Conservation (phyloP, 37 sponge, comb jelly and placozoan genomes). For the Mnemiopsis leidyi region DNA sequence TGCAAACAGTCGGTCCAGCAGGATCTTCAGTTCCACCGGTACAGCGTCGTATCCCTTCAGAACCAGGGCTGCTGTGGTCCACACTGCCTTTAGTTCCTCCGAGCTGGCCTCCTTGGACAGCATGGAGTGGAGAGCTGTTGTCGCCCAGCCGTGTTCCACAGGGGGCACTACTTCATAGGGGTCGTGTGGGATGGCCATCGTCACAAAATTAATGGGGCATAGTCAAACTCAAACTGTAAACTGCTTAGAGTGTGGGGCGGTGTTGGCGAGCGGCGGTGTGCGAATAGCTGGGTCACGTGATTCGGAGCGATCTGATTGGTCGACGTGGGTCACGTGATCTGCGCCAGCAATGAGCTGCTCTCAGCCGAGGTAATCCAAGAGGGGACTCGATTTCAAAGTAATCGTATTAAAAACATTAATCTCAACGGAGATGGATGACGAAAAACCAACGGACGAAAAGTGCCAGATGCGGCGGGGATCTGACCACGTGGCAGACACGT, state of each 20-base stretch:
- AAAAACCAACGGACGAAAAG: slow-evolving; percentile 29
- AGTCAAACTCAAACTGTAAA: slow-evolving; percentile 44
- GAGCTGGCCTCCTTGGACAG: slow-evolving; percentile 49
- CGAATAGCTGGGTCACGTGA: background rate
- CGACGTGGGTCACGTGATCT: background rate
- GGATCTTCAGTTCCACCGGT: slow-evolving; percentile 60
- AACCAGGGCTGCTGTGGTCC: slow-evolving; percentile 52
- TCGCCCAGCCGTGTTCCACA: slow-evolving; percentile 55
- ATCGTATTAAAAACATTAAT: slow-evolving; percentile 55
- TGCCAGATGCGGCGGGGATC: background rate
- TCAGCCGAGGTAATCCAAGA: slow-evolving; percentile 46
- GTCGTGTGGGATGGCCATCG: slow-evolving; percentile 33
- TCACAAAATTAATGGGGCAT: slow-evolving; percentile 48
- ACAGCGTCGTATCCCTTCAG: slow-evolving; percentile 59
- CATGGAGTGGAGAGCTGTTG: slow-evolving; percentile 20
- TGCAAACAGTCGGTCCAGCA: slow-evolving; percentile 51
- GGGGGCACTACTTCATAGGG: slow-evolving; percentile 48
- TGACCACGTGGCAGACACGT: slow-evolving; percentile 3
- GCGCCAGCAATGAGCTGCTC: slow-evolving; percentile 14
- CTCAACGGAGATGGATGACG: slow-evolving; percentile 52
- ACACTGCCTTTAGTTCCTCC: slow-evolving; percentile 60
- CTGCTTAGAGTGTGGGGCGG: background rate
- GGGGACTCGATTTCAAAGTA: slow-evolving; percentile 63
- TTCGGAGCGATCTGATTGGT: background rate
- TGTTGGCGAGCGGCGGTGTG: background rate